phyloP scores from a whole-genome alignment of 2,113 vertebrate species.

The Probosciger aterrimus region DNA sequence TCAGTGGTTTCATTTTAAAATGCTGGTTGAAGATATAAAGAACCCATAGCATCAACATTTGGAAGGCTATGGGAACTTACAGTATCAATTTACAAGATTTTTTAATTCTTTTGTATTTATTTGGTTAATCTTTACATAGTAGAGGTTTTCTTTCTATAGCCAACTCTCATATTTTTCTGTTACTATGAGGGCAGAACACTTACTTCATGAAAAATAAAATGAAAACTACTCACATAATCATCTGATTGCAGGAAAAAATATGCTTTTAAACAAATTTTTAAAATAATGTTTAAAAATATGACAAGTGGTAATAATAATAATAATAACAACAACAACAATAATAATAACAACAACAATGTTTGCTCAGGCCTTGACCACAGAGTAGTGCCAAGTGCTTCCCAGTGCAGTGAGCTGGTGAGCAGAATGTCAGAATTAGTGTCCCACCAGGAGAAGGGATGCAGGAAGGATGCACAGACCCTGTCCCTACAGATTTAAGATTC shows the following conservation, averaged over 20 bases:
- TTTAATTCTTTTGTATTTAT: background rate
- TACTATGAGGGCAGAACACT: background rate
- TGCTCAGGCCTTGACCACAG: background rate
- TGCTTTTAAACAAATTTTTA: background rate
- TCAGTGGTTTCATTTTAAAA: slow-evolving; percentile 5
- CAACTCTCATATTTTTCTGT: background rate
- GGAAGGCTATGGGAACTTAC: background rate
- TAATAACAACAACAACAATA: background rate
- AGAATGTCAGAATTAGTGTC: rapidly evolving
- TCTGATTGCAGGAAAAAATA: background rate
- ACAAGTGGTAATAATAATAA: background rate
- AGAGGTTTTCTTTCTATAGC: background rate
- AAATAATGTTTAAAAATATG: background rate
- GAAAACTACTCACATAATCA: background rate
- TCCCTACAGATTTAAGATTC: background rate
- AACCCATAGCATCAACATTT: background rate
- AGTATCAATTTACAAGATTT: background rate
- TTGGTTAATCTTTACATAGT: background rate
- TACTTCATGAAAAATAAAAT: background rate
- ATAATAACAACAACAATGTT: background rate
- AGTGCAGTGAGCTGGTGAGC: background rate
- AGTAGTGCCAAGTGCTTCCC: rapidly evolving
- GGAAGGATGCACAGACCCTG: background rate
- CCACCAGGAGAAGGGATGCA: background rate
- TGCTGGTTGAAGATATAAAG: background rate